Evolutionary conservation across 2,888 invertebrate species (phyloP), one percentile per base, ranked within the genome.

Genomic region (Drosophila recens): DNA sequence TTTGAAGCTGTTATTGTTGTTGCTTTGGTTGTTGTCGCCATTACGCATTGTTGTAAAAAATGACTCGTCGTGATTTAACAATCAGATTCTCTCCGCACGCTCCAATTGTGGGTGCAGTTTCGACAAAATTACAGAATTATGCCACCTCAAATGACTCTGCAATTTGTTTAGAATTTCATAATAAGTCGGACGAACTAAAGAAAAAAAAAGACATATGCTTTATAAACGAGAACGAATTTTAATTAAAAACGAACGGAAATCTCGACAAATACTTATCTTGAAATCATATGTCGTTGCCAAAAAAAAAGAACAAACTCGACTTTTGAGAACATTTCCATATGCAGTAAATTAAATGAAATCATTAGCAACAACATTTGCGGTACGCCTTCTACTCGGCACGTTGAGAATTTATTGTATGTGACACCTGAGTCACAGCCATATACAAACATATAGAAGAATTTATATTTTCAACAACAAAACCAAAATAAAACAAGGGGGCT

Each of bases 21-120:
- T 69, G 59, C 49, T 67, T 61, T 36, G 48, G 57, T 40, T 61
- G 34, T 52, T 74, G 69, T 74, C 65, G 65, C 53, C 76, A 75
- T 67, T 80, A 77, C 77, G 76, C 76, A 76, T 76, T 80, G 84
- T 79, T 71, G 62, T 65, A 54, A 23, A 57, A 76, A 77, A 82
- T 80, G 89, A 88, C 63, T 84, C 67, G 89, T 79, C 82, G 89
- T 71, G 73, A 89, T 81, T 80, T 51, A 40, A 69, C 75, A 79
- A 64, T 68, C 69, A 59, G 65, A 79, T 71, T 81, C 79, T 52
- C 46, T 66, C 61, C 61, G 65, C 66, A 66, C 67, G 63, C 66
- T 61, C 76, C 76, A 78, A 20, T 82, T 75, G 77, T 81, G 58
- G 80, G 78, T 80, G 78, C 77, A 80, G 77, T 62, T 59, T 45